These are phyloP conservation scores for Drosophila azteca DNA, from an alignment of 1,140 invertebrate genomes.

Conservation along the genomic window DNA sequence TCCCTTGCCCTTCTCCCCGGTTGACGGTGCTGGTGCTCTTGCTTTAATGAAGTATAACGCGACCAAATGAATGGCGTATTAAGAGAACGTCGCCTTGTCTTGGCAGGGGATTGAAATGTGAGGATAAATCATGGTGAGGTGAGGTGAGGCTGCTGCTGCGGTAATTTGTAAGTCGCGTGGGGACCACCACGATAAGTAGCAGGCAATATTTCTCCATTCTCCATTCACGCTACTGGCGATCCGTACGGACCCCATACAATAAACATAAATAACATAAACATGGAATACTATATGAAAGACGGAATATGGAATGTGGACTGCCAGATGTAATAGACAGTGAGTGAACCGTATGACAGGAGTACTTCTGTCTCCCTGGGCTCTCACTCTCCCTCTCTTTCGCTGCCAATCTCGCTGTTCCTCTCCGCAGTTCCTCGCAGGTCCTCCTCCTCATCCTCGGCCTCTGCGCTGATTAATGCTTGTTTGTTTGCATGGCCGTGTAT, in stretches of 20 bases:
- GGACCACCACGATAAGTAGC: slow-evolving; percentile 1
- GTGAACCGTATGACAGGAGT: slow-evolving; percentile 23
- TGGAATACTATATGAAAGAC: slow-evolving; percentile 34
- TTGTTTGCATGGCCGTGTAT: slow-evolving; percentile 75
- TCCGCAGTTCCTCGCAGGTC: too few species aligned
- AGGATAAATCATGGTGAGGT: slow-evolving; percentile 70
- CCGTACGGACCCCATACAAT: slow-evolving; percentile 54
- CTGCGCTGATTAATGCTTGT: slow-evolving; percentile 74
- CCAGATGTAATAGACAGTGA: slow-evolving; percentile 49
- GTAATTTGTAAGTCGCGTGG: slow-evolving; percentile 72
- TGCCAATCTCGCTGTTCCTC: too few species aligned
- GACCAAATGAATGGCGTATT: slow-evolving; percentile 79
- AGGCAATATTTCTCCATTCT: slow-evolving; percentile 46
- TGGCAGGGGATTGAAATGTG: slow-evolving; percentile 51
- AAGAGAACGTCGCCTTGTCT: slow-evolving; percentile 73
- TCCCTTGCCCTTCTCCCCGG: not conserved
- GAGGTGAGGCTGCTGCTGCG: slow-evolving; percentile 54
- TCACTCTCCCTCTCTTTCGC: not conserved
- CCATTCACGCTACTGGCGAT: slow-evolving; percentile 10
- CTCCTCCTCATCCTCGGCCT: slow-evolving; percentile 5
- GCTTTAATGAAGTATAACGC: slow-evolving; percentile 80
- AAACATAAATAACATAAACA: slow-evolving; percentile 71
- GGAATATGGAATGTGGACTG: slow-evolving; percentile 38
- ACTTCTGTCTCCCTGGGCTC: slow-evolving; percentile 1
- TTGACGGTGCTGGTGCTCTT: slow-evolving; percentile 29